phyloP scores from a whole-genome alignment of 2,113 vertebrate genomes.

The Muscicapa adusta region DNA sequence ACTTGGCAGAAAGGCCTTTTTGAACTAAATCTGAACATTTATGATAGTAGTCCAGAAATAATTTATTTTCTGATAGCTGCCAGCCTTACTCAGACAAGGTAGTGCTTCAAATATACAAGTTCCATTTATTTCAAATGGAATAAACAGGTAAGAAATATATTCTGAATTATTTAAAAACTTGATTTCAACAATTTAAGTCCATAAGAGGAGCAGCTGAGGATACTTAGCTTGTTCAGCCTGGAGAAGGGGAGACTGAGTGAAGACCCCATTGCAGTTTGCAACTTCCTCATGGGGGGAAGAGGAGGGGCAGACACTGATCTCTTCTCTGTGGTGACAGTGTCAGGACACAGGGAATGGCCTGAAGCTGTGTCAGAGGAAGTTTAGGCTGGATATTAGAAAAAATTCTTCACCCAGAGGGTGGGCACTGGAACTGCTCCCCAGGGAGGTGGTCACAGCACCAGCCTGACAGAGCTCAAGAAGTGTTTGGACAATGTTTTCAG shows the following conservation, averaged over 20 bases:
- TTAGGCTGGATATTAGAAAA: fast-evolving
- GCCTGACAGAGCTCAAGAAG: fast-evolving
- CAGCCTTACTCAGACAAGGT: not conserved
- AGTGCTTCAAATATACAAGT: not conserved
- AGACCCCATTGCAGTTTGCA: not conserved
- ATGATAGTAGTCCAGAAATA: not conserved
- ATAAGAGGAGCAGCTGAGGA: not conserved
- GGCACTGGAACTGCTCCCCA: not conserved
- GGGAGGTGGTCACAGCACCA: not conserved
- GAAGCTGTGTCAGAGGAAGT: fast-evolving
- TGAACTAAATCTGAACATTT: not conserved
- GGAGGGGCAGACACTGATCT: not conserved
- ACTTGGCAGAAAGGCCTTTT: slow-evolving; percentile 33
- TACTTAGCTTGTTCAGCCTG: not conserved
- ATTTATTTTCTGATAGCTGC: not conserved
- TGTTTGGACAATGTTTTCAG: not conserved
- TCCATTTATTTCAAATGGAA: not conserved
- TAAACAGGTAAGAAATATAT: not conserved
- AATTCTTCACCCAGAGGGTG: not conserved
- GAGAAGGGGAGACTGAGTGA: not conserved
- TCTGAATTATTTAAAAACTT: not conserved
- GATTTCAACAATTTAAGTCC: not conserved
- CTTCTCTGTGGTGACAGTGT: not conserved
- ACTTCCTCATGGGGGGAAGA: fast-evolving
- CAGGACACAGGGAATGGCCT: not conserved